Conservation (phyloP, 2,888 invertebrate species). For the Epinotia brunnichana region DNA sequence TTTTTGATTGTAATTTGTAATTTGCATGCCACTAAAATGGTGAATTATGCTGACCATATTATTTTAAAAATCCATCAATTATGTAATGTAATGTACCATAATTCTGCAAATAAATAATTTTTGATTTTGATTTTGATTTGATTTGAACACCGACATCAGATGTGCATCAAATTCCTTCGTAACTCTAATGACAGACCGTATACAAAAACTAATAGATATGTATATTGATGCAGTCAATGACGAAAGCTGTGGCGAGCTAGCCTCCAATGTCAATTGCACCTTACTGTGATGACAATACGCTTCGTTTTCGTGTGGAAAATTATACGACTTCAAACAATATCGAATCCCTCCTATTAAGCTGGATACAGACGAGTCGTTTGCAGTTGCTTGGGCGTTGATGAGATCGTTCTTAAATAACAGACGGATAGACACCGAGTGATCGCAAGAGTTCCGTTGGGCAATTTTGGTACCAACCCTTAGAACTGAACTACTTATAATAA, state of each 20-base stretch:
- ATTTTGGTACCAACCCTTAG: too few relatives aligned
- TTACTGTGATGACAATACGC: constrained; percentile 25
- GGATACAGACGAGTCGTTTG: constrained; percentile 5
- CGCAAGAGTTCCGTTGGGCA: too few relatives aligned
- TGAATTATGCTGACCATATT: too few relatives aligned
- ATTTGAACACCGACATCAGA: constrained; percentile 8
- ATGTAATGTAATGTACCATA: too few relatives aligned
- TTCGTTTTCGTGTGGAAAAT: constrained; percentile 18
- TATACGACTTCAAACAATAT: constrained; percentile 13
- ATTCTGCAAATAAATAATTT: too few relatives aligned
- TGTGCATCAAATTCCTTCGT: constrained; percentile 28
- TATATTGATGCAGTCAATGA: constrained; percentile 59
- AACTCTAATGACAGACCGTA: constrained; percentile 47
- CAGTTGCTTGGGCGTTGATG: constrained; percentile 6
- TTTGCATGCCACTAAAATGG: too few relatives aligned
- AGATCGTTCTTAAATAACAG: background rate
- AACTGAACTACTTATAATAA: too few relatives aligned
- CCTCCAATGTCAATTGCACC: constrained; percentile 19
- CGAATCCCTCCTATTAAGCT: constrained; percentile 28
- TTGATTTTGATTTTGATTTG: too few relatives aligned
- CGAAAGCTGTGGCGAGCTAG: constrained; percentile 44
- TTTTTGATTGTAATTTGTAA: too few relatives aligned
- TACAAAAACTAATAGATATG: constrained; percentile 65
- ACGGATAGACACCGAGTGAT: too few relatives aligned
- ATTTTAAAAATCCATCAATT: too few relatives aligned